Percentiles rank a stretch among this genome's conserved stretches.
phyloP scores from a whole-genome alignment of 2,113 vertebrate species.

The Geothlypis trichas region DNA sequence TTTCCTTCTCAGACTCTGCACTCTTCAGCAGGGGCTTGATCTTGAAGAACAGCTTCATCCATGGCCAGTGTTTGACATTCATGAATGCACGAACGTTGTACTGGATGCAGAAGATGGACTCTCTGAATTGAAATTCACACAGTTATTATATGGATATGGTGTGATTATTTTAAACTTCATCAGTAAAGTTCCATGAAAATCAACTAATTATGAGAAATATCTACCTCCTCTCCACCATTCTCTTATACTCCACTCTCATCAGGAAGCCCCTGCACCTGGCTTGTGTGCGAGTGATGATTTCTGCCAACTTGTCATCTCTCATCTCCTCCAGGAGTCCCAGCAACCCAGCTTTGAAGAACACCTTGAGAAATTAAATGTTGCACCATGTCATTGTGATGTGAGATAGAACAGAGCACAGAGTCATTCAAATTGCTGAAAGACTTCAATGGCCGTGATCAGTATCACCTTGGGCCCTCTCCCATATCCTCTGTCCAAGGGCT shows the following conservation, averaged over 20 bases:
- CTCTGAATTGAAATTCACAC: slow-evolving; percentile 57
- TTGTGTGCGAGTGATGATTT: slow-evolving; percentile 85
- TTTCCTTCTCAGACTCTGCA: slow-evolving; percentile 73
- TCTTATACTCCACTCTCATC: slow-evolving; percentile 84
- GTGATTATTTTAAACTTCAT: not conserved
- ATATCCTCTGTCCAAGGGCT: not conserved
- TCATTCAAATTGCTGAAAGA: not conserved
- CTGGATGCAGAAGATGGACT: slow-evolving; percentile 84
- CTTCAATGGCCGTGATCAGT: not conserved
- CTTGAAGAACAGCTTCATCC: not conserved
- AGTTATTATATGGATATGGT: not conserved
- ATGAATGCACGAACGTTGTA: slow-evolving; percentile 70
- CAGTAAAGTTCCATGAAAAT: not conserved
- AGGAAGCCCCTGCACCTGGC: slow-evolving; percentile 83
- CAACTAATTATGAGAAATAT: not conserved
- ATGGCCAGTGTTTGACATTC: not conserved
- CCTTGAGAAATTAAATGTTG: slow-evolving; percentile 65
- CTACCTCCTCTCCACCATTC: slow-evolving; percentile 84
- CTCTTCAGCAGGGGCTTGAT: not conserved
- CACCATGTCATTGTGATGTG: not conserved
- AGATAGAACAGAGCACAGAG: not conserved
- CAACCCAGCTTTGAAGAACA: slow-evolving; percentile 94
- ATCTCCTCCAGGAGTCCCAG: slow-evolving; percentile 90
- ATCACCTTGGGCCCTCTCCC: fast-evolving
- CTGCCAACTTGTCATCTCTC: slow-evolving; percentile 83